Conservation (phyloP, 2,888 invertebrate species). For the Artemia sinica region DNA sequence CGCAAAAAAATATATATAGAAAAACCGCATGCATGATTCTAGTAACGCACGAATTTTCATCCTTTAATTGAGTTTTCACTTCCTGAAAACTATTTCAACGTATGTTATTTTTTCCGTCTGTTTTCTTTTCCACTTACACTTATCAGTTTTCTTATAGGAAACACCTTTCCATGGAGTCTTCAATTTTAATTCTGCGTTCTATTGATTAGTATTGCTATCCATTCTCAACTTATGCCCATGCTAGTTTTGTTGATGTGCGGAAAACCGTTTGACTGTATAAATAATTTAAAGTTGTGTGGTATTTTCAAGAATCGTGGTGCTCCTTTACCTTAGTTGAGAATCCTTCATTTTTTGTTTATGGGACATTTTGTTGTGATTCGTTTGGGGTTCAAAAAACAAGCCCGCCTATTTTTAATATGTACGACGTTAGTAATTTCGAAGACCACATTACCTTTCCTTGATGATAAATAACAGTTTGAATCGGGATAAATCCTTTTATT, state of each 20-base stretch:
- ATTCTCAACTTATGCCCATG: neutral
- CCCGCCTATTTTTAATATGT: too few relatives aligned
- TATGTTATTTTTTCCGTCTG: neutral
- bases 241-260: conserved; percentile 7
- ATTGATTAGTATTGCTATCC: neutral
- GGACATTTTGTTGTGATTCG: too few relatives aligned
- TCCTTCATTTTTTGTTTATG: too few relatives aligned
- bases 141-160: neutral
- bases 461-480: too few relatives aligned
- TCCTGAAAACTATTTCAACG: too few relatives aligned
- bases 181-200: conserved; percentile 2
- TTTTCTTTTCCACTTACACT: neutral
- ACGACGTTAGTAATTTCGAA: too few relatives aligned
- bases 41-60: conserved; percentile 5
- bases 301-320: too few relatives aligned
- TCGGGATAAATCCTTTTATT: too few relatives aligned
- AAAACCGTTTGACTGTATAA: neutral
- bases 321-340: too few relatives aligned
- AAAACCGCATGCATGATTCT: conserved; percentile 24
- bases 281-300: too few relatives aligned
- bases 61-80: neutral
- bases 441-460: too few relatives aligned
- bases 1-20: conserved; percentile 27
- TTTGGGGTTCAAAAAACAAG: too few relatives aligned
- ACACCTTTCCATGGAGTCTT: neutral